phyloP scores from a whole-genome alignment of 2,797 vertebrate species.

The Eutrigla gurnardus region DNA sequence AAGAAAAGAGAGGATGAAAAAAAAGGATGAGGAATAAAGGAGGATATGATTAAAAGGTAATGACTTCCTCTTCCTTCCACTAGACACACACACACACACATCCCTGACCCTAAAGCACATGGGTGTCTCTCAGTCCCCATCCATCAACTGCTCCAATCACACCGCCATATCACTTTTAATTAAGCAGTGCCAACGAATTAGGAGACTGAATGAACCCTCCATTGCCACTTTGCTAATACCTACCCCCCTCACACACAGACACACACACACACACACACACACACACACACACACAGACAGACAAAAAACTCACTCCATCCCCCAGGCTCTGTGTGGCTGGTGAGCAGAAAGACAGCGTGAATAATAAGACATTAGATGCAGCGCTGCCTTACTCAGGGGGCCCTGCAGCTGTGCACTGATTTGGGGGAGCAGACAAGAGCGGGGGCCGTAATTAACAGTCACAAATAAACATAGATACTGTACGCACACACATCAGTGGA shows the following conservation, averaged over 20 bases:
- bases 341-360: conserved; percentile 77
- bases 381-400: conserved; percentile 55
- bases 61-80: conserved; percentile 75
- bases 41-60: conserved; percentile 77
- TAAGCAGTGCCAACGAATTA: conserved; percentile 75
- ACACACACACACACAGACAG: conserved; percentile 27
- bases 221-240: conserved; percentile 70
- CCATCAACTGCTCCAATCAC: conserved; percentile 73
- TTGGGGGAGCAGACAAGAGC: conserved; percentile 46
- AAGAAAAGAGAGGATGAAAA: conserved; percentile 41
- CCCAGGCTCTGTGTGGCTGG: conserved; percentile 65
- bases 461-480: conserved; percentile 61
- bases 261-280: conserved; percentile 14
- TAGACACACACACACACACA: conserved; percentile 35
- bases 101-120: conserved; percentile 47
- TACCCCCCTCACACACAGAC: conserved; percentile 45
- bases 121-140: conserved; percentile 62
- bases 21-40: conserved; percentile 52
- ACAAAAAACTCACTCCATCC: conserved; percentile 49
- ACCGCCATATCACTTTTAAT: conserved; percentile 73
- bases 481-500: conserved; percentile 40
- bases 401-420: conserved; percentile 77
- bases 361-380: conserved; percentile 80
- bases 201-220: conserved; percentile 61
- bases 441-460: conserved; percentile 69